Evolutionary conservation across 2,113 vertebrate genomes (phyloP).

Genomic region (Cichladusa arquata): DNA sequence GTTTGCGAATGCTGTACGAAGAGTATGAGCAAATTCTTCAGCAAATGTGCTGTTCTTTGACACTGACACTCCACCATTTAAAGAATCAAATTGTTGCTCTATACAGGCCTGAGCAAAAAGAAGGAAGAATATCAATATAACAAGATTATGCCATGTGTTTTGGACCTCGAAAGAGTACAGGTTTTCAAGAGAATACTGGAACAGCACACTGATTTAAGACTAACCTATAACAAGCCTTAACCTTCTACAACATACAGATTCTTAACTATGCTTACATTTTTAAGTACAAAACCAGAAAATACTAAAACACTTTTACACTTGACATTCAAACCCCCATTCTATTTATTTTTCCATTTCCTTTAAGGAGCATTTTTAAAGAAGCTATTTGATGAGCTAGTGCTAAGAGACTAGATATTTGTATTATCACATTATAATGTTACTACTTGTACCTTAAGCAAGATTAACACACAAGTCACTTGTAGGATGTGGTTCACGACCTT

Average conservation of each 20-base stretch:
- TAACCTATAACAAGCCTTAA: background rate
- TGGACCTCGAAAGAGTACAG: background rate
- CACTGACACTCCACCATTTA: slow-evolving; percentile 85
- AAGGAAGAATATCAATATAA: background rate
- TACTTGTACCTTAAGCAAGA: background rate
- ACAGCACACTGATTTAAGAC: background rate
- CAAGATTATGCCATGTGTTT: background rate
- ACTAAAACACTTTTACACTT: background rate
- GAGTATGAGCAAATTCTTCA: slow-evolving; percentile 91
- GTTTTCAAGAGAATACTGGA: background rate
- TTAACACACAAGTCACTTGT: accelerated
- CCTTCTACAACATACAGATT: background rate
- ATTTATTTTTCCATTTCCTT: background rate
- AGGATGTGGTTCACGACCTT: background rate
- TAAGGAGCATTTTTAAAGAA: background rate
- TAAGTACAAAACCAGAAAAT: background rate
- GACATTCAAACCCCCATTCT: background rate
- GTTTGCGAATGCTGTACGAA: slow-evolving; percentile 89
- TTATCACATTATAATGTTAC: background rate
- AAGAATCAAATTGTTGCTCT: slow-evolving; percentile 93
- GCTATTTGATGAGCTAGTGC: background rate
- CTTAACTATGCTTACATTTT: background rate
- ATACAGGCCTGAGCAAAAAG: slow-evolving; percentile 83
- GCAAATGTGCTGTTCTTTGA: slow-evolving; percentile 94
- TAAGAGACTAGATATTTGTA: background rate